These are phyloP conservation scores for Lasioglossum figueresi DNA, from an alignment of 2,888 invertebrate genomes.

Conservation along the genomic window DNA sequence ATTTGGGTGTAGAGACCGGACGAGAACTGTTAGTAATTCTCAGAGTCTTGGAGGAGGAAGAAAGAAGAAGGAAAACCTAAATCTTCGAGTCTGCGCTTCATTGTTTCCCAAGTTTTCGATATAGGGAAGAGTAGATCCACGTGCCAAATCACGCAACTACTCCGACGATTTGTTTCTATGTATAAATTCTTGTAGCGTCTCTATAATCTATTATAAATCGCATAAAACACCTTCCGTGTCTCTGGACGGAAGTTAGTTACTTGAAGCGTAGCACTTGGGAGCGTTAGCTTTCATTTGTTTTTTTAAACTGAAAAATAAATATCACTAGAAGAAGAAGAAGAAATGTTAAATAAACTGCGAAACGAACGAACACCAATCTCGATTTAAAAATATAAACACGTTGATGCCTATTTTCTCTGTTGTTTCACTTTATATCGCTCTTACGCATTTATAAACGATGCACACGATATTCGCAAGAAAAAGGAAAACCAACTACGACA, in stretches of 20 bases:
- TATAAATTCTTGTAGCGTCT: constrained; percentile 20
- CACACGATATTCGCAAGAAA: constrained; percentile 31
- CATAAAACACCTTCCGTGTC: not conserved
- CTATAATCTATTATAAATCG: not conserved
- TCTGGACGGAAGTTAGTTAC: not conserved
- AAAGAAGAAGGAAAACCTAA: not conserved
- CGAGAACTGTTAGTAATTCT: constrained; percentile 80
- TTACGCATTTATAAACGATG: constrained; percentile 54
- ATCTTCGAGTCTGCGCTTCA: constrained; percentile 11
- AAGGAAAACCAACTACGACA: constrained; percentile 20
- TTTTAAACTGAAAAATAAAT: constrained; percentile 30
- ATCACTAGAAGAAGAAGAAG: not conserved
- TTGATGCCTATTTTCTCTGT: constrained; percentile 5
- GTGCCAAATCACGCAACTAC: constrained; percentile 16
- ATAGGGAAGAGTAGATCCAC: constrained; percentile 18
- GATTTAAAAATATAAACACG: constrained; percentile 29
- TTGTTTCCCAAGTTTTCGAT: constrained; percentile 25
- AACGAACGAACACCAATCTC: not conserved
- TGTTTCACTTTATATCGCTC: constrained; percentile 45
- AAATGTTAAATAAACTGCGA: constrained; percentile 15
- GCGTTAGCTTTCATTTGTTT: constrained; percentile 6
- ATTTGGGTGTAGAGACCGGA: constrained; percentile 91
- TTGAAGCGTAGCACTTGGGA: not conserved
- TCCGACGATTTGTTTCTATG: constrained; percentile 6
- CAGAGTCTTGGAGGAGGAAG: constrained; percentile 2